phyloP scores from a whole-genome alignment of 1,140 invertebrate genomes.

The Stegodyphus mimosarum region DNA sequence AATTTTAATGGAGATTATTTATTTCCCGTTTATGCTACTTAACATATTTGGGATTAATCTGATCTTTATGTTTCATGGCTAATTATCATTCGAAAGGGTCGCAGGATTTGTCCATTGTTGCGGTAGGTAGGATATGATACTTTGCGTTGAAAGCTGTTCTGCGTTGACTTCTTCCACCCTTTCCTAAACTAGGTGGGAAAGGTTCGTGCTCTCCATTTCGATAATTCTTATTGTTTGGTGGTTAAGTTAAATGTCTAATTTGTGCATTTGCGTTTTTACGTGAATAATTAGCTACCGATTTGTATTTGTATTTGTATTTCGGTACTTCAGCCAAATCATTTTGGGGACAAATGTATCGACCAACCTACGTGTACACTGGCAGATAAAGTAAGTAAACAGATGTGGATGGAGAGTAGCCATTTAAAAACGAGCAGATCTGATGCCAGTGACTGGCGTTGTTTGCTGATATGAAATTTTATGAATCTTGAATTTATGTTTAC shows the following conservation, averaged over 20 bases:
- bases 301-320: constrained; percentile 25
- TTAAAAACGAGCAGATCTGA: no score
- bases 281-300: constrained; percentile 22
- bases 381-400: constrained; percentile 61
- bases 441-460: constrained; percentile 36
- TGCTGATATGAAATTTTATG: constrained; percentile 10
- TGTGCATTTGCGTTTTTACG: constrained; percentile 31
- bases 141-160: constrained; percentile 21
- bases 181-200: constrained; percentile 51
- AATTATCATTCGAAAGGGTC: constrained; percentile 42
- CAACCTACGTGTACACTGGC: constrained; percentile 60
- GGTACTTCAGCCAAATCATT: constrained; percentile 16
- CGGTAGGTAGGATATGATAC: constrained; percentile 25
- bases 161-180: constrained; percentile 55
- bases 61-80: no score
- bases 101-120: constrained; percentile 52
- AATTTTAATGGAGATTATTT: no score
- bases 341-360: constrained; percentile 53
- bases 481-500: no score
- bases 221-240: constrained; percentile 31
- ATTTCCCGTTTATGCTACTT: no score
- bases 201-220: constrained; percentile 43
- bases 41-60: no score
- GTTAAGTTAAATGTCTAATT: constrained; percentile 42
- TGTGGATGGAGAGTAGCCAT: constrained; percentile 60